A percentile compares a stretch with the other conserved stretches of the same genome.
Conservation (phyloP, 2,113 vertebrate genomes). For the Dissostichus mawsoni region DNA sequence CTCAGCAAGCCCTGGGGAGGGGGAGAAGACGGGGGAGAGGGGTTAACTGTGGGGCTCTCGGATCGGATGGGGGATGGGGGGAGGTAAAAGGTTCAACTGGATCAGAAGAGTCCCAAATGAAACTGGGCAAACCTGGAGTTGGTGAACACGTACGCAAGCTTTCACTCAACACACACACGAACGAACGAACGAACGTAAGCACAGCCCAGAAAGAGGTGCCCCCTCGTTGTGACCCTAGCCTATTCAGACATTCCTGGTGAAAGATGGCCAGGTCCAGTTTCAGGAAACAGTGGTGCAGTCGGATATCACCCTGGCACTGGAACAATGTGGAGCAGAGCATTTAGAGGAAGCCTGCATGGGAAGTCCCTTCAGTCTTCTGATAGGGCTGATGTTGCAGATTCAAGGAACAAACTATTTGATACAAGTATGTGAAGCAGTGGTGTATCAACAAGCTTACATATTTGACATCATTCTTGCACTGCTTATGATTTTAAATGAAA, state of each 20-base stretch:
- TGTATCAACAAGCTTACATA: background rate
- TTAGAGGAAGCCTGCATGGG: slow-evolving; percentile 39
- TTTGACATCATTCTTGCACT: background rate
- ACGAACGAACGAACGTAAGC: no score
- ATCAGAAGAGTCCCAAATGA: slow-evolving; percentile 75
- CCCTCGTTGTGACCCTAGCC: slow-evolving; percentile 70
- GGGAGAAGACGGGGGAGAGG: slow-evolving; percentile 54
- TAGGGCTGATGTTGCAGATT: background rate
- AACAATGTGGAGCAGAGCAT: slow-evolving; percentile 65
- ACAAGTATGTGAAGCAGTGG: background rate
- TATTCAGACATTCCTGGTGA: slow-evolving; percentile 71
- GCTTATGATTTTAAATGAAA: no score
- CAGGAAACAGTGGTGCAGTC: slow-evolving; percentile 66
- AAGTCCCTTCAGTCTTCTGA: slow-evolving; percentile 29
- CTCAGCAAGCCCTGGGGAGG: slow-evolving; percentile 66
- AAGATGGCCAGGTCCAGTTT: slow-evolving; percentile 61
- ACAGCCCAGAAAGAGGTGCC: slow-evolving; percentile 24
- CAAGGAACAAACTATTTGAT: background rate
- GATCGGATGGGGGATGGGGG: slow-evolving; percentile 63
- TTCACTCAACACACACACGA: slow-evolving; percentile 20
- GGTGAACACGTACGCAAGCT: slow-evolving; percentile 35
- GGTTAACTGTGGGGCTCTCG: slow-evolving; percentile 44
- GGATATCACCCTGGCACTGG: slow-evolving; percentile 48
- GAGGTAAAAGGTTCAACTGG: slow-evolving; percentile 84
- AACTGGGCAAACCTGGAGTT: slow-evolving; percentile 54